Conservation (phyloP, 2,888 invertebrate species). For the Lasius fuliginosus region DNA sequence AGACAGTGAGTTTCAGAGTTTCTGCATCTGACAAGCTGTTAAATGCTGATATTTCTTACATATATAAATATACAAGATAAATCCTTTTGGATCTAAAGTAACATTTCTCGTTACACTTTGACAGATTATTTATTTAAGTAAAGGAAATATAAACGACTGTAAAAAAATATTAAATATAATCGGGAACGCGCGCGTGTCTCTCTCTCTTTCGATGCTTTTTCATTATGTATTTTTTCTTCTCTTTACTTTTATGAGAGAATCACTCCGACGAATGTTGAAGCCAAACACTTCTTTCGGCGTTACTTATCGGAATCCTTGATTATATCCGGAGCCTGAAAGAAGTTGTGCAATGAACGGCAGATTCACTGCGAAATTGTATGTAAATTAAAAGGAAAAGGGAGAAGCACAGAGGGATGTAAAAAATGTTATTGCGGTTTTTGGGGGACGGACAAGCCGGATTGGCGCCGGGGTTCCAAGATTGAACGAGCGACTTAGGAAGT, state of each 20-base stretch:
- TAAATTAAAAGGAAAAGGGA: conserved; percentile 68
- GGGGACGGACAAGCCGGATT: conserved; percentile 52
- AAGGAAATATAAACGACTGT: background rate
- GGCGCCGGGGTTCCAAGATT: conserved; percentile 66
- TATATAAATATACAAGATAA: conserved; percentile 5
- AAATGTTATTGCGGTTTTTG: conserved; percentile 69
- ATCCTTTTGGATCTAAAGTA: background rate
- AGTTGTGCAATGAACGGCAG: conserved; percentile 23
- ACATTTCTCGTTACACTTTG: conserved; percentile 27
- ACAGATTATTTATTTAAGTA: conserved; percentile 34
- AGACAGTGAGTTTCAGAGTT: background rate
- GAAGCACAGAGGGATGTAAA: conserved; percentile 37
- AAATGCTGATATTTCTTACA: conserved; percentile 28
- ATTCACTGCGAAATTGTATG: conserved; percentile 65
- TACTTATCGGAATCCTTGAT: conserved; percentile 61
- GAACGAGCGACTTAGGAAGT: conserved; percentile 74
- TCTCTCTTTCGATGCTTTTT: background rate
- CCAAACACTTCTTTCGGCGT: conserved; percentile 40
- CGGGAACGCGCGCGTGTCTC: background rate
- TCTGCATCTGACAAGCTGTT: conserved; percentile 36
- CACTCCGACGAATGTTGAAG: conserved; percentile 19
- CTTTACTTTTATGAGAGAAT: conserved; percentile 12
- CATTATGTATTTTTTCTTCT: background rate
- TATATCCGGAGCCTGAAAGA: conserved; percentile 42
- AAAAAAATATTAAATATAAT: conserved; percentile 12